These are phyloP conservation scores for Enteromius argenteus DNA, from an alignment of 2,797 vertebrate genomes.

Conservation along the genomic window DNA sequence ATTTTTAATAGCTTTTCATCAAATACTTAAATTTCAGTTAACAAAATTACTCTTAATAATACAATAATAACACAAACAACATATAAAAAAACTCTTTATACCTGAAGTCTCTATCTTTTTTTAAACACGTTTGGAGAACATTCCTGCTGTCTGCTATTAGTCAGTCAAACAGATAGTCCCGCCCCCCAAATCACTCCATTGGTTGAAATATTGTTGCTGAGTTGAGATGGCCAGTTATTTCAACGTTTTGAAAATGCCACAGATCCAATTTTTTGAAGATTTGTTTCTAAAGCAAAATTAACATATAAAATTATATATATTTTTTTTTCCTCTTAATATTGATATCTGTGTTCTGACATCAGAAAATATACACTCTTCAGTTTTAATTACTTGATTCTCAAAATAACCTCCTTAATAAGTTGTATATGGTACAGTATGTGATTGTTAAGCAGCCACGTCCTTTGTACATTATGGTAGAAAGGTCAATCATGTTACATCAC, in stretches of 20 bases:
- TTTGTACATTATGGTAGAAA: slow-evolving; percentile 63
- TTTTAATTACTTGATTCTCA: background rate
- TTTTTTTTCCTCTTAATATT: background rate
- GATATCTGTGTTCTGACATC: background rate
- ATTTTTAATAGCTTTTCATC: background rate
- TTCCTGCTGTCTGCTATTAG: background rate
- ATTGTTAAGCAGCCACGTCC: slow-evolving; percentile 44
- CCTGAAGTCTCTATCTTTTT: background rate
- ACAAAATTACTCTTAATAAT: background rate
- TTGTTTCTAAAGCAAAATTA: background rate
- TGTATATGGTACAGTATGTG: slow-evolving; percentile 6
- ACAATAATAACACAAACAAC: background rate
- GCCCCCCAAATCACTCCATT: background rate
- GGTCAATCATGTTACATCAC: slow-evolving; percentile 74
- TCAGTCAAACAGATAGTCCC: background rate
- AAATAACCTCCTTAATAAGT: slow-evolving; percentile 1
- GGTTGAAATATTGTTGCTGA: background rate
- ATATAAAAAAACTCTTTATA: background rate
- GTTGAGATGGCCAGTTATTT: background rate
- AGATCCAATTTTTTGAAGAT: background rate
- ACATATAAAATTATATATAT: too few species aligned
- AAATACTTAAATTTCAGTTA: background rate
- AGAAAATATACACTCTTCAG: background rate
- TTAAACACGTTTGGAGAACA: background rate
- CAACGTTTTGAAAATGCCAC: background rate